Evolutionary conservation across 2,797 vertebrate genomes (phyloP).

Genomic region (Phoebastria nigripes): DNA sequence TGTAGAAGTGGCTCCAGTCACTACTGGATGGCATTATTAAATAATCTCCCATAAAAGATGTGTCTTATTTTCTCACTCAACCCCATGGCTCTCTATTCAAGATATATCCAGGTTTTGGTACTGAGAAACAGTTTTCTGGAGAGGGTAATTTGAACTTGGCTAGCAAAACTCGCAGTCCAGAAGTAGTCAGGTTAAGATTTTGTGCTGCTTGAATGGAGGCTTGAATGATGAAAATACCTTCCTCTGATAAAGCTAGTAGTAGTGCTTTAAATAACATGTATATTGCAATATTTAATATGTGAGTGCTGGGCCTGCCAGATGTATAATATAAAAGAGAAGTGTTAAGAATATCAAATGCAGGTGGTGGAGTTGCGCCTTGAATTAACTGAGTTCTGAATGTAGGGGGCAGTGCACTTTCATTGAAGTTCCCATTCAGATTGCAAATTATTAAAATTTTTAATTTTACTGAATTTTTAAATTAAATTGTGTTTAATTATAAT

Average conservation of each 20-base stretch:
- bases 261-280: background rate
- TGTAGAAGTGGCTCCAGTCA: background rate
- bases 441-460: background rate
- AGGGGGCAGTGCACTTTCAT: background rate
- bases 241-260: background rate
- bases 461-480: background rate
- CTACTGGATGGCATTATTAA: background rate
- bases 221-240: background rate
- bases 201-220: background rate
- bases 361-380: background rate
- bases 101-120: background rate
- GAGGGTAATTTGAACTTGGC: background rate
- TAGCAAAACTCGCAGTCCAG: background rate
- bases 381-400: background rate
- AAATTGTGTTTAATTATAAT: background rate
- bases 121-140: background rate
- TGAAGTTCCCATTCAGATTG: background rate
- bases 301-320: background rate
- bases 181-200: background rate
- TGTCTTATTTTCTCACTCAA: background rate
- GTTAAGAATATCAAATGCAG: background rate
- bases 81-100: background rate
- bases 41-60: background rate
- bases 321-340: background rate
- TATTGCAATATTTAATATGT: background rate